Evolutionary conservation across 2,113 vertebrate genomes (phyloP), one percentile per base, ranked within the genome.

Genomic region (Podarcis muralis): DNA sequence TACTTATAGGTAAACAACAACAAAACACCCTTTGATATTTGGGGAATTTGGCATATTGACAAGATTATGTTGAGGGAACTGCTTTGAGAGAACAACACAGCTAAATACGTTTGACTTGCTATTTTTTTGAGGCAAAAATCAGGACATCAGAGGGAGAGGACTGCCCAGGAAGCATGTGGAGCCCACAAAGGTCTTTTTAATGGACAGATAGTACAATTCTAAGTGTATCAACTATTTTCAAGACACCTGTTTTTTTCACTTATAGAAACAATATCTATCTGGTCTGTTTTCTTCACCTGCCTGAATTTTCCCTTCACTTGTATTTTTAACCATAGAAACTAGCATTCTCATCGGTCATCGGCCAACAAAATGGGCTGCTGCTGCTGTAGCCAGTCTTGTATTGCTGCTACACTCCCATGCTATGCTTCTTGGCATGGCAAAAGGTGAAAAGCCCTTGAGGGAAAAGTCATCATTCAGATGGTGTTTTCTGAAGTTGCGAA

Each of bases 401-500:
- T 22, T 92, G 86, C 89, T 94, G 89, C 90, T 85, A 81, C 90
- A 89, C 92, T 93, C 84, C 81, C 93, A 79, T 90, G 57, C 91
- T 94, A 89, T 81, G 37, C 85, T 88, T 95, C 90, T 93, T 93
- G 87, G 89, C 93, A 92, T 1, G 4, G 40, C 23, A 80, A 48
- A 87, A 1, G 72, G 88, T 2, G 1, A 90, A 83, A 91, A 57
- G 59, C 16, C 83, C 0, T 95, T 93, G 87, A 94, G 93, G 94
- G 15, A 92, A 94, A 95, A 92, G 93, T 90, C 92, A 88, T 91
- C 86, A 94, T 90, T 87, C 87, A 93, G 85, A 86, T 59, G 86
- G 87, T 90, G 89, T 92, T 88, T 95, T 93, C 91, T 93, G 93
- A 95, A 95, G 89, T 91, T 94, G 92, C 93, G 93, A 90, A 95